phyloP scores from a whole-genome alignment of 2,797 vertebrate genomes.

The Peromyscus eremicus region DNA sequence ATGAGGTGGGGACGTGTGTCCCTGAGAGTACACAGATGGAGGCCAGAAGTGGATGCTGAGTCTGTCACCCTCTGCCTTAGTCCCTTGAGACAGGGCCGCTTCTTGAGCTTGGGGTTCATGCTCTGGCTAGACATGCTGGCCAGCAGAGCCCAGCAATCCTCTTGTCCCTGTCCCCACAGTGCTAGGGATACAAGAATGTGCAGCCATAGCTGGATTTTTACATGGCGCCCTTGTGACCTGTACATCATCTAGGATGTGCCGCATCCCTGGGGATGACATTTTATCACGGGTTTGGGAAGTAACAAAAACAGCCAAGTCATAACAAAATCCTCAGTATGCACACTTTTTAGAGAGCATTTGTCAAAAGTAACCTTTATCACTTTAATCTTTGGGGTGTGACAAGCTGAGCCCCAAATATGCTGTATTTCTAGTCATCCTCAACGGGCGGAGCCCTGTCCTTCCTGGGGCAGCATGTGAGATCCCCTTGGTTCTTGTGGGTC shows the following conservation, averaged over 20 bases:
- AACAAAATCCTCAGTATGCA: conserved; percentile 25
- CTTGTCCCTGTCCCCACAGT: neutral
- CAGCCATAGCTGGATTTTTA: neutral
- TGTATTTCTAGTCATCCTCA: neutral
- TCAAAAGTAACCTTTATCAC: neutral
- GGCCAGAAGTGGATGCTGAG: neutral
- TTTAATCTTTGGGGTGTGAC: neutral
- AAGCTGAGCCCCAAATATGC: neutral
- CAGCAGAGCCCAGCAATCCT: neutral
- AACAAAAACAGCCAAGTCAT: neutral
- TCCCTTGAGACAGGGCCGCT: neutral
- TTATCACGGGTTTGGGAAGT: neutral
- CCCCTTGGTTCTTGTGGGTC: neutral
- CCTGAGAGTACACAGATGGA: neutral
- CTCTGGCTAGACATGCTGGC: no score
- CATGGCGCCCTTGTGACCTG: neutral
- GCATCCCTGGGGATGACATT: neutral
- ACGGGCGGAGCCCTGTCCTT: neutral
- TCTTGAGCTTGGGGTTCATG: neutral
- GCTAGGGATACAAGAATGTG: no score
- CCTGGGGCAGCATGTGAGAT: neutral
- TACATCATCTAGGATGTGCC: neutral
- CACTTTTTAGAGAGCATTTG: conserved; percentile 14
- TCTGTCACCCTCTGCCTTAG: neutral
- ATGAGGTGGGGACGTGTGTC: neutral